Evolutionary conservation across 1,140 invertebrate genomes (phyloP).

Genomic region (Magallana angulata): DNA sequence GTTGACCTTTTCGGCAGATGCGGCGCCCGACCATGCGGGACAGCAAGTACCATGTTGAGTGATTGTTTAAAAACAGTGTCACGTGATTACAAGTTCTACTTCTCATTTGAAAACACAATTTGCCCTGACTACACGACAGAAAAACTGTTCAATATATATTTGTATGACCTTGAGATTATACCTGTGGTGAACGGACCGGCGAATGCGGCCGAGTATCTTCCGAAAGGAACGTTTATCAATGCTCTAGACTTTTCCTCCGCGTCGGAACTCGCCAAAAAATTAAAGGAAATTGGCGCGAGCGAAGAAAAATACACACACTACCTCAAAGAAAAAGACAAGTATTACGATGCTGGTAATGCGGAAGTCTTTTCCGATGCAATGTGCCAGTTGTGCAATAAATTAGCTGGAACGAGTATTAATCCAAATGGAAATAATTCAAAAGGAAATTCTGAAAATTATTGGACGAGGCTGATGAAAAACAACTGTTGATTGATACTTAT

Average conservation of each 20-base stretch:
- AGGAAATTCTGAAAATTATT: neutral
- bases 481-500: neutral
- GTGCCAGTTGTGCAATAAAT: constrained; percentile 2
- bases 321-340: constrained; percentile 46
- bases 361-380: constrained; percentile 8
- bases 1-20: constrained; percentile 95
- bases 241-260: constrained; percentile 81
- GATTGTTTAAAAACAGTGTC: constrained; percentile 39
- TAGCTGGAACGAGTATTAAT: no score
- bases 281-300: constrained; percentile 66
- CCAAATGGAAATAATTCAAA: neutral
- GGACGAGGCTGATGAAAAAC: neutral
- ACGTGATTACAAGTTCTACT: constrained; percentile 71
- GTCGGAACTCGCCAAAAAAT: constrained; percentile 80
- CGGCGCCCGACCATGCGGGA: constrained; percentile 80
- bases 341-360: neutral
- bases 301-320: constrained; percentile 28
- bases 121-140: constrained; percentile 97
- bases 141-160: constrained; percentile 83
- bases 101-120: constrained; percentile 89
- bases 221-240: constrained; percentile 85
- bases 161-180: constrained; percentile 79
- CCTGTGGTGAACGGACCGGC: constrained; percentile 86
- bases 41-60: constrained; percentile 71
- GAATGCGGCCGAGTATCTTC: constrained; percentile 82